A percentile compares a stretch with the other conserved stretches of the same genome.
Conservation (phyloP, 1,140 invertebrate genomes). For the Caenorhabditis brenneri region DNA sequence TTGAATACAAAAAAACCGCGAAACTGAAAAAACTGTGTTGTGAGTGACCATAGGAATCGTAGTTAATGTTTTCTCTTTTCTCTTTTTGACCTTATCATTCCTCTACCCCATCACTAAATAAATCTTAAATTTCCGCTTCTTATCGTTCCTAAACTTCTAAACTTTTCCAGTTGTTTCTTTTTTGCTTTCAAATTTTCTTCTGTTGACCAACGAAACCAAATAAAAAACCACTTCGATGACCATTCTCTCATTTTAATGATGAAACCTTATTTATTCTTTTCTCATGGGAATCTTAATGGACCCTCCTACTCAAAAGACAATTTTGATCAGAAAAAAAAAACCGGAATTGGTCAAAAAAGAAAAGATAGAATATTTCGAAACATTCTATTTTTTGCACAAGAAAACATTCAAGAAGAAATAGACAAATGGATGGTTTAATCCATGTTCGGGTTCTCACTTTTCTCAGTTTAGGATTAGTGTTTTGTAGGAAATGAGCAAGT, state of each 20-base stretch:
- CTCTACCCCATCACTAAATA: neutral
- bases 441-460: neutral
- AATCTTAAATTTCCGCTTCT: conserved; percentile 9
- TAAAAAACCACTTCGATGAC: neutral
- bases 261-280: neutral
- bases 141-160: neutral
- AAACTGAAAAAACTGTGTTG: too few relatives aligned
- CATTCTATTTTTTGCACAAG: neutral
- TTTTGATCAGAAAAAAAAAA: neutral
- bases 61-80: neutral
- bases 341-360: neutral
- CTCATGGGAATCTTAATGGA: conserved; percentile 35
- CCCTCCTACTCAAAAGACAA: neutral
- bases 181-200: neutral
- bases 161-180: neutral
- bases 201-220: neutral
- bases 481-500: neutral
- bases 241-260: neutral
- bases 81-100: conserved; percentile 3
- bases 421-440: conserved; percentile 11
- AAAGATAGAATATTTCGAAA: conserved; percentile 2
- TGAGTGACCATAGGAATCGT: too few relatives aligned
- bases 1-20: too few relatives aligned
- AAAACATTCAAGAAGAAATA: neutral
- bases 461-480: conserved; percentile 37